These are phyloP conservation scores for Odobenus rosmarus DNA, from an alignment of 2,113 vertebrate species.

Conservation along the genomic window DNA sequence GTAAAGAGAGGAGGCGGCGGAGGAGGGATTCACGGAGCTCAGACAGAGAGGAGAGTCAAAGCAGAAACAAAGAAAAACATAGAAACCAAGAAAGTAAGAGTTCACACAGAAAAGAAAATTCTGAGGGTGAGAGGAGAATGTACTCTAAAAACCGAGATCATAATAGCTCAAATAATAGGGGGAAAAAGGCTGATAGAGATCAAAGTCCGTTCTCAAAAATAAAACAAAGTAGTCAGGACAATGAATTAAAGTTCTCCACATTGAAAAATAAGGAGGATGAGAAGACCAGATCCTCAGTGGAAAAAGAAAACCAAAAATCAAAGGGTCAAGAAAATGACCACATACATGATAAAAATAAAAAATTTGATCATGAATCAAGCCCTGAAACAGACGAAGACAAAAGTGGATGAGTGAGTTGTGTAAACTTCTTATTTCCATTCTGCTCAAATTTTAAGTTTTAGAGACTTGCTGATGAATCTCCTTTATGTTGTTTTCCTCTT, in stretches of 20 bases:
- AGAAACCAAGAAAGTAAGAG: constrained; percentile 89
- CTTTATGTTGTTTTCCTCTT: constrained; percentile 72
- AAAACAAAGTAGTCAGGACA: constrained; percentile 88
- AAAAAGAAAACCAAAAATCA: constrained; percentile 91
- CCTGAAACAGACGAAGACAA: constrained; percentile 93
- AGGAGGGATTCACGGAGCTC: constrained; percentile 91
- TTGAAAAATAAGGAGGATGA: constrained; percentile 89
- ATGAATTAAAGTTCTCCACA: constrained; percentile 84
- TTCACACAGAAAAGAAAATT: constrained; percentile 89
- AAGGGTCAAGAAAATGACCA: constrained; percentile 90
- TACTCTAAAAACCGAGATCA: constrained; percentile 87
- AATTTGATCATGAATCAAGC: constrained; percentile 91
- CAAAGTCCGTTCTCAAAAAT: constrained; percentile 89
- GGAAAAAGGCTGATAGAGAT: constrained; percentile 87
- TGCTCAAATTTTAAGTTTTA: constrained; percentile 85
- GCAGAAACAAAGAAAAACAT: constrained; percentile 87
- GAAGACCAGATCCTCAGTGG: constrained; percentile 87
- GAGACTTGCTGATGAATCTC: constrained; percentile 85
- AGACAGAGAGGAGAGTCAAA: constrained; percentile 89
- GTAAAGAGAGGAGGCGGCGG: constrained; percentile 88
- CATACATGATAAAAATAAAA: constrained; percentile 90
- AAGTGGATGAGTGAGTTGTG: constrained; percentile 85
- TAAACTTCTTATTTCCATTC: constrained; percentile 86
- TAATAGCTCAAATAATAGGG: constrained; percentile 90
- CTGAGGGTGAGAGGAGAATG: constrained; percentile 86